Base-by-base conservation (phyloP, 2,797 vertebrate species). In the Synaphobranchus kaupii region DNA sequence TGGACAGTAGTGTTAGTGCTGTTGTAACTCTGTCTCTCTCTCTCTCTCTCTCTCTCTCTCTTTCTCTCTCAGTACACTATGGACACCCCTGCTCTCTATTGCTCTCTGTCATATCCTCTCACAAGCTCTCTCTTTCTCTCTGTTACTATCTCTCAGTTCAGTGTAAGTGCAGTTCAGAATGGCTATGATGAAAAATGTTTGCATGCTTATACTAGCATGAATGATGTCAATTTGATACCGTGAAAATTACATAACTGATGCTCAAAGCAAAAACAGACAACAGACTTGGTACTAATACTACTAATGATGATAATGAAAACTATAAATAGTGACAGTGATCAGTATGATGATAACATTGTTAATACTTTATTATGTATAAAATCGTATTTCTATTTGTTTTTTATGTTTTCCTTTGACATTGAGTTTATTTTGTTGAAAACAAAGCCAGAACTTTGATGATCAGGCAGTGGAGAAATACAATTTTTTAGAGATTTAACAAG, bases 121-220 rank as follows among this genome's bases (percentile, higher is more conserved):
- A 83, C 63, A 31, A 39, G 39, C 60, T 34, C 83, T 86, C 68
- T 76, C 25, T 78, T 84, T 89, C 89, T 83, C 71, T 78, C 78
- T 81, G 44, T 81, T 89, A 87, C 86, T 84, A 90, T 92, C 91
- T 92, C 92, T 92, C 92, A 83, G 63, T 83, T 90, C 92, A 88
- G 89, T 93, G 93, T 95, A 93, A 91, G 93, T 95, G 93, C 95
- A 94, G 93, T 94, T 94, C 93, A 91, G 94, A 95, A 94, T 95
- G 95, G 94, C 93, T 93, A 91, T 92, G 93, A 93, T 93, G 93
- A 93, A 94, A 93, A 91, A 92, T 95, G 95, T 96, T 94, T 96
- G 96, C 96, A 96, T 96, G 96, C 96, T 95, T 96, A 95, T 96
- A 95, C 96, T 96, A 96, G 95, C 95, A 96, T 94, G 95, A 95